Evolutionary conservation across 1,140 invertebrate genomes (phyloP).

Genomic region (Rhagoletis pomonella): DNA sequence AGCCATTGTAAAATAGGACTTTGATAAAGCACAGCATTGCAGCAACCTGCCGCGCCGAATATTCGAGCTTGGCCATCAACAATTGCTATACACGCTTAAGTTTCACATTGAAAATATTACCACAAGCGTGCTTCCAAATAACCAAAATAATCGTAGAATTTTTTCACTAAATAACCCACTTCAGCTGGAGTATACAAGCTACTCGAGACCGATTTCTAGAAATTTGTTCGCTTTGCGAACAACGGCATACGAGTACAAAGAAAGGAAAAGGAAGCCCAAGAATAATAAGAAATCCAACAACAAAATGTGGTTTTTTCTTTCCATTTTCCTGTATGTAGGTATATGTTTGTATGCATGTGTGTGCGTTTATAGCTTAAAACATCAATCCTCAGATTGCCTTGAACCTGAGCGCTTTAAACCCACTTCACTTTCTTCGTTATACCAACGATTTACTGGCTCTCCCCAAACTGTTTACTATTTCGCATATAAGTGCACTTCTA

Average conservation of each 20-base stretch:
- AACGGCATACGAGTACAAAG: not conserved
- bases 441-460: not conserved
- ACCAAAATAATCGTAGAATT: conserved; percentile 1
- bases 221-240: not conserved
- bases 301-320: not conserved
- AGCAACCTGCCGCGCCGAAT: not conserved
- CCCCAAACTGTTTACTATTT: conserved; percentile 7
- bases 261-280: not conserved
- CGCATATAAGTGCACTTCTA: conserved; percentile 22
- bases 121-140: not conserved
- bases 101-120: conserved; percentile 14
- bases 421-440: not conserved
- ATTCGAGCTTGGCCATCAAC: too few relatives aligned
- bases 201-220: conserved; percentile 13
- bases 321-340: too few relatives aligned
- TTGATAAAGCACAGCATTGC: not conserved
- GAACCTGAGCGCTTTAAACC: not conserved
- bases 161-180: not conserved
- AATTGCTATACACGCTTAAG: not conserved
- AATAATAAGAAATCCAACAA: not conserved
- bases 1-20: not conserved
- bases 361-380: not conserved
- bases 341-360: not conserved
- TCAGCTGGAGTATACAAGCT: not conserved
- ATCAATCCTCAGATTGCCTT: not conserved